Percentiles rank a stretch among this genome's conserved stretches.
Conservation (phyloP, 2,888 invertebrate species). For the Noctua pronuba region DNA sequence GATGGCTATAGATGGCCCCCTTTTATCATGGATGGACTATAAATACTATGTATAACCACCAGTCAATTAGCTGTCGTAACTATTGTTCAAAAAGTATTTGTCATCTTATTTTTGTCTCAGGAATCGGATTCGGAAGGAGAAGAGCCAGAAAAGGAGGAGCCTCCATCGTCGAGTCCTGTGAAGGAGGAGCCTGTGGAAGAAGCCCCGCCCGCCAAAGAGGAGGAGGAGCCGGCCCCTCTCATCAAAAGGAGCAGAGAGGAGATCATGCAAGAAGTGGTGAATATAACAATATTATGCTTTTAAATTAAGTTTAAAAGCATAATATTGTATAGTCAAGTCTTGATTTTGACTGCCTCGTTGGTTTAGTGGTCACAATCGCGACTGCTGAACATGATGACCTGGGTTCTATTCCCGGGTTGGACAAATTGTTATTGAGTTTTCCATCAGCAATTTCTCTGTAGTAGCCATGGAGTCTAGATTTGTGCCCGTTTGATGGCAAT, state of each 20-base stretch:
- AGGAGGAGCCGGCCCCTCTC: constrained; percentile 73
- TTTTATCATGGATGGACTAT: not conserved
- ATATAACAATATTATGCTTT: constrained; percentile 15
- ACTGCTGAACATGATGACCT: too few species aligned
- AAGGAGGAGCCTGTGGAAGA: constrained; percentile 50
- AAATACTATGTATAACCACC: not conserved
- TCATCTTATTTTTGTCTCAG: constrained; percentile 66
- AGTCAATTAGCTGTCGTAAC: not conserved
- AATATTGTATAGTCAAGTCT: too few species aligned
- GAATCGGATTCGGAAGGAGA: constrained; percentile 89
- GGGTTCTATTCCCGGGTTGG: too few species aligned
- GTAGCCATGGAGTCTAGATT: too few species aligned
- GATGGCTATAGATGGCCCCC: not conserved
- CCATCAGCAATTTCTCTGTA: too few species aligned
- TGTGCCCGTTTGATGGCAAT: too few species aligned
- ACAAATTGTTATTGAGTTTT: too few species aligned
- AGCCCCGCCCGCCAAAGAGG: constrained; percentile 55
- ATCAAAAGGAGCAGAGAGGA: constrained; percentile 90
- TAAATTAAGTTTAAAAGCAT: not conserved
- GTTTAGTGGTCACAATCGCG: too few species aligned
- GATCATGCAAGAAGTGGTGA: constrained; percentile 92
- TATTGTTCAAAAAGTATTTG: not conserved
- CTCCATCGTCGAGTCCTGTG: constrained; percentile 51
- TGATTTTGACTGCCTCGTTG: too few species aligned
- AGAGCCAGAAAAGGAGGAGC: constrained; percentile 77